Base-by-base conservation (phyloP, 2,113 vertebrate genomes). In the Aythya baeri region DNA sequence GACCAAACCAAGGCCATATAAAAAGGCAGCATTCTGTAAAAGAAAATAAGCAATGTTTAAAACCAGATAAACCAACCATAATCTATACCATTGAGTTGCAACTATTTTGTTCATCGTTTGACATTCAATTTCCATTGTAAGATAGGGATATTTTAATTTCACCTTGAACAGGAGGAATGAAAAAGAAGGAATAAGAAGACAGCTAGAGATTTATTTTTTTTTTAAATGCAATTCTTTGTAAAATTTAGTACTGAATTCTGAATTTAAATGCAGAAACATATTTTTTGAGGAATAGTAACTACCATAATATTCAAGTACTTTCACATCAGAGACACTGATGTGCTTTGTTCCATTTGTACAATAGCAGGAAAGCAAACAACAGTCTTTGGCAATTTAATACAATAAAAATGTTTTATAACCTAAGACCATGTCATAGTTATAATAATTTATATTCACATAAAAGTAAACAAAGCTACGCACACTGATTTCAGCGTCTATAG, bases 1-100 rank as follows among this genome's bases (percentile, higher is more conserved):
- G 98, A 99, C 99, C 99, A 99, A 99, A 98, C 99, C 99, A 97
- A 99, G 99, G 98, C 99, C 99, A 94, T 99, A 99, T 97, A 99
- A 99, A 99, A 99, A 99, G 98, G 99, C 98, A 99, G 99, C 99
- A 99, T 99, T 99, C 99, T 99, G 98, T 70, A 98, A 98, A 95
- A 95, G 74, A 84, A 97, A 97, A 89, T 41, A 88, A 91, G 96
- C 63, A 96, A 32, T 34, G 27, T 94, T 92, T 83, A 91, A 89
- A 91, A 77, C 5, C 62, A 92, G 34, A 2, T 34, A 65, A 62
- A 26, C 25, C 36, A 66, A 86, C 8, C 12, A 44, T 29, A 44
- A 3, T 34, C 38, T 70, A 13, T 17, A 79, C 65, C 22, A 94
- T 0, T 5, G 5, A 82, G 11, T 59, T 91, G 81, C 44, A 79